Conservation (phyloP, 53 echinoderm and acorn worm species). For the Arbacia lixula region DNA sequence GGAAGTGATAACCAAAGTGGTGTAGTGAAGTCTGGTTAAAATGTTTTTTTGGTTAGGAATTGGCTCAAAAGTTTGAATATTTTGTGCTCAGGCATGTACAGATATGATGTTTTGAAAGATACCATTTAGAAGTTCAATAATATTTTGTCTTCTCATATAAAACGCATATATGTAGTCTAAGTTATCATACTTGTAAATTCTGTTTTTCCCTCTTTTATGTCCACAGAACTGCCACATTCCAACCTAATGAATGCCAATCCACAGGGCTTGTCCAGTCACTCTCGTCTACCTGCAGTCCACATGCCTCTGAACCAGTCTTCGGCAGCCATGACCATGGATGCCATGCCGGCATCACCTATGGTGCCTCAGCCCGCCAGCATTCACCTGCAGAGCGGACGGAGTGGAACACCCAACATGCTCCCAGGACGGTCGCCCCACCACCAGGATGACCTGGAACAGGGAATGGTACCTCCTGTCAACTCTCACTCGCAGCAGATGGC, state of each 20-base stretch:
- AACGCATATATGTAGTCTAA: too few species aligned
- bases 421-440: slow-evolving; percentile 49
- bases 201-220: not conserved
- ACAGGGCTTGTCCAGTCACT: slow-evolving; percentile 15
- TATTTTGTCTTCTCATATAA: too few species aligned
- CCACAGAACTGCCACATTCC: slow-evolving; percentile 42
- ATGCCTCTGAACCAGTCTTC: slow-evolving; percentile 40
- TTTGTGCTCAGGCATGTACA: too few species aligned
- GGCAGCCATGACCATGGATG: slow-evolving; percentile 21
- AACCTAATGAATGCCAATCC: slow-evolving; percentile 16
- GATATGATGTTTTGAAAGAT: too few species aligned
- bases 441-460: slow-evolving; percentile 23
- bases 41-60: too few species aligned
- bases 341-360: slow-evolving; percentile 50
- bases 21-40: too few species aligned
- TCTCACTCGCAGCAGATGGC: slow-evolving; percentile 34
- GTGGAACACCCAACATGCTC: not conserved
- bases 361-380: slow-evolving; percentile 5
- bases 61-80: too few species aligned
- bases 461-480: not conserved
- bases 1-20: too few species aligned
- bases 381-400: slow-evolving; percentile 14
- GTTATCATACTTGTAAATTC: not conserved
- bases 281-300: slow-evolving; percentile 42
- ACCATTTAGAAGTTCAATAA: too few species aligned